Evolutionary conservation across 2,113 vertebrate species (phyloP).

Genomic region (Felis catus): F.catus_Fca126_mat1.0 CM031419.1:124376001-124376500

Average conservation of each 20-base stretch:
- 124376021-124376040: background rate
- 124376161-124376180: background rate
- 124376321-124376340: background rate
- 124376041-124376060: background rate
- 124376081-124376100: background rate
- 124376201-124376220: background rate
- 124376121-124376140: background rate
- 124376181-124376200: background rate
- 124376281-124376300: background rate
- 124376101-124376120: background rate
- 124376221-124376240: background rate
- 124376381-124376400: background rate
- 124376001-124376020: background rate
- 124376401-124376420: background rate
- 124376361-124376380: background rate
- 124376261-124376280: background rate
- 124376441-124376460: background rate
- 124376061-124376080: background rate
- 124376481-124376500: background rate
- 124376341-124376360: background rate
- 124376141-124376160: background rate
- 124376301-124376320: background rate
- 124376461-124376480: background rate
- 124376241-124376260: background rate
- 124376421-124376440: background rate